Percentiles rank a stretch among this genome's conserved stretches.
These are phyloP conservation scores for Rhabdomys pumilio DNA, from an alignment of 2,797 vertebrate genomes.

Conservation along the genomic window DNA sequence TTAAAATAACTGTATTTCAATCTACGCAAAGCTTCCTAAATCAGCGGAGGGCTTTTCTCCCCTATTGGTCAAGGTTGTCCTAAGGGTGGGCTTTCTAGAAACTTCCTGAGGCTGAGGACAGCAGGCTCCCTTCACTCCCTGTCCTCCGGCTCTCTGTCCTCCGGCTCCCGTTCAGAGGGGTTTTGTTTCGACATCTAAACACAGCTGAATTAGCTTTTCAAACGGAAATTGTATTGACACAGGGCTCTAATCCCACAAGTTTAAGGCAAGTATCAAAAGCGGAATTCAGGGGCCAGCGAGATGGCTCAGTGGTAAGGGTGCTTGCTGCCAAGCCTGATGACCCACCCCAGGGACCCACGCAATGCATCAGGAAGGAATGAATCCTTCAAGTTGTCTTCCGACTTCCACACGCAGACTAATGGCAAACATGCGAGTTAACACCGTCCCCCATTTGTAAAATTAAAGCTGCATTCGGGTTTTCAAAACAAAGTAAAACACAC, in stretches of 20 bases:
- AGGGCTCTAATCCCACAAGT: not conserved
- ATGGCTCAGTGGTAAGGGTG: not conserved
- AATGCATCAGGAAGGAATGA: not conserved
- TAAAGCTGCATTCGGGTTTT: not conserved
- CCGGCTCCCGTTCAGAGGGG: not conserved
- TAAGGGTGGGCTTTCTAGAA: not conserved
- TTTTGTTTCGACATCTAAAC: slow-evolving; percentile 63
- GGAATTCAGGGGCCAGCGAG: not conserved
- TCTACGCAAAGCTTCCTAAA: not conserved
- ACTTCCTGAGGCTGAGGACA: not conserved
- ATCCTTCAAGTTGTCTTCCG: not conserved
- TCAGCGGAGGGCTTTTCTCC: not conserved
- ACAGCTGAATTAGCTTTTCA: slow-evolving; percentile 57
- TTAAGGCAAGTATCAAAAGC: not conserved
- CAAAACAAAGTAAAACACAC: not conserved
- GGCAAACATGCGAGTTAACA: not conserved
- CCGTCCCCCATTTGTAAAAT: not conserved
- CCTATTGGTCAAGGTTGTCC: not conserved
- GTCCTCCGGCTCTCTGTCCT: not conserved
- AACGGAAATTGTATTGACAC: not conserved
- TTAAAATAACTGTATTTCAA: not conserved
- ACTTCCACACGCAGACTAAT: not conserved
- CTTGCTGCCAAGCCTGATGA: not conserved
- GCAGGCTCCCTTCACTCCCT: not conserved
- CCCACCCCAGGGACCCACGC: not conserved